A percentile compares a stretch with the other conserved stretches of the same genome.
phyloP scores from a whole-genome alignment of 2,797 vertebrate species.

The Schizopygopsis pylzovi region DNA sequence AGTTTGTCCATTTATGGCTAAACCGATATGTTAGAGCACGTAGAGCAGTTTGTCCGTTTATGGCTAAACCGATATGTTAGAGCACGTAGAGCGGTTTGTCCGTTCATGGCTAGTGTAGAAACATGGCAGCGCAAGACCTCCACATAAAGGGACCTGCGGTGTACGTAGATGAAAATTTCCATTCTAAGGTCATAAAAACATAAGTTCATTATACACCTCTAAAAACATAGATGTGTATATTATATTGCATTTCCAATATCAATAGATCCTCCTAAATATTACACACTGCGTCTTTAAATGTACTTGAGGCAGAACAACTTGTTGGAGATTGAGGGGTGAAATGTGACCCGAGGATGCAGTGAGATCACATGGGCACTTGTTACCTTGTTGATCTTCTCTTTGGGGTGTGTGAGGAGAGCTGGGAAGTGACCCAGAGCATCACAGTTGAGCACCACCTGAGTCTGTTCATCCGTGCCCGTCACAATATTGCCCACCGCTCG shows the following conservation, averaged over 20 bases:
- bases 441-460: conserved; percentile 98
- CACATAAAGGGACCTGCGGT: too few relatives aligned
- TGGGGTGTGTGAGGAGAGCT: conserved; percentile 95
- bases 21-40: too few relatives aligned
- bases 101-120: too few relatives aligned
- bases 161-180: too few relatives aligned
- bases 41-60: too few relatives aligned
- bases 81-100: too few relatives aligned
- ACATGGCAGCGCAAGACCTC: too few relatives aligned
- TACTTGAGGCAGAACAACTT: not conserved
- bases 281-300: not conserved
- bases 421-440: conserved; percentile 96
- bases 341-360: not conserved
- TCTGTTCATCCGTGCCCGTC: conserved; percentile 98
- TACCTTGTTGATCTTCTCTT: conserved; percentile 99
- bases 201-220: too few relatives aligned
- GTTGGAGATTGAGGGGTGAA: not conserved
- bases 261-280: too few relatives aligned
- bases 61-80: too few relatives aligned
- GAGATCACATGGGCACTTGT: not conserved
- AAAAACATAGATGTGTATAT: not conserved
- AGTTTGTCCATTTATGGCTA: too few relatives aligned
- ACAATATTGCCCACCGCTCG: conserved; percentile 98
- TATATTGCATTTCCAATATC: not conserved
- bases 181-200: too few relatives aligned